phyloP scores from a whole-genome alignment of 2,888 invertebrate species.

The Noctua comes region DNA sequence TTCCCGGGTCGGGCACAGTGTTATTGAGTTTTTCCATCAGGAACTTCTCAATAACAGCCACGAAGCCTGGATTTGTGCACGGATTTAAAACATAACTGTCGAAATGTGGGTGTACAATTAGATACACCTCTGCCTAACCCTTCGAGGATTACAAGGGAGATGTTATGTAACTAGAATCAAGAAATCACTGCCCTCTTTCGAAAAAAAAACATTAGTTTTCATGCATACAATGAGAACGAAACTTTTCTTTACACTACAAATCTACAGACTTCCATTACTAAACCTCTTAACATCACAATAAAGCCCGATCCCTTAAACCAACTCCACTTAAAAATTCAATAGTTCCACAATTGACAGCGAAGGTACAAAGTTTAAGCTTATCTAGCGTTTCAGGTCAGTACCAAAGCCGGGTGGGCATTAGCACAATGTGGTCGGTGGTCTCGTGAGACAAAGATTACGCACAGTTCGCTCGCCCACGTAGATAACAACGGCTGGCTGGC shows the following conservation, averaged over 20 bases:
- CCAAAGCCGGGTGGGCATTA: conserved; percentile 78
- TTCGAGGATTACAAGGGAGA: too few species aligned
- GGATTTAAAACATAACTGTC: too few species aligned
- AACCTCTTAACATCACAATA: conserved; percentile 18
- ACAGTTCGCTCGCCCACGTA: conserved; percentile 75
- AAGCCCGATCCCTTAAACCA: conserved; percentile 16
- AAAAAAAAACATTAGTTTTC: neutral
- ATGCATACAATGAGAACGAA: neutral
- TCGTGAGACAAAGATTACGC: conserved; percentile 86
- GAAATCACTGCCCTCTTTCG: neutral
- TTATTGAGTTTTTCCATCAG: too few species aligned
- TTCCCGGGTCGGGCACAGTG: too few species aligned
- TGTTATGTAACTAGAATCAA: neutral
- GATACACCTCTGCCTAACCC: too few species aligned
- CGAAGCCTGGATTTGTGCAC: too few species aligned
- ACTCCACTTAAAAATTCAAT: conserved; percentile 56
- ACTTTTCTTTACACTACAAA: neutral
- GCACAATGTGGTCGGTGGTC: conserved; percentile 81
- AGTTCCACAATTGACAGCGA: conserved; percentile 74
- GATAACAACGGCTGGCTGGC: conserved; percentile 73
- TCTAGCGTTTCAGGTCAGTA: conserved; percentile 78
- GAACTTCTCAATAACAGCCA: too few species aligned
- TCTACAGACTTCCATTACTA: neutral
- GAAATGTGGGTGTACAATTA: too few species aligned
- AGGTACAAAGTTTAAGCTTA: conserved; percentile 80